These are phyloP conservation scores for Aleiodes testaceus DNA, from an alignment of 2,888 invertebrate species.

Conservation along the genomic window DNA sequence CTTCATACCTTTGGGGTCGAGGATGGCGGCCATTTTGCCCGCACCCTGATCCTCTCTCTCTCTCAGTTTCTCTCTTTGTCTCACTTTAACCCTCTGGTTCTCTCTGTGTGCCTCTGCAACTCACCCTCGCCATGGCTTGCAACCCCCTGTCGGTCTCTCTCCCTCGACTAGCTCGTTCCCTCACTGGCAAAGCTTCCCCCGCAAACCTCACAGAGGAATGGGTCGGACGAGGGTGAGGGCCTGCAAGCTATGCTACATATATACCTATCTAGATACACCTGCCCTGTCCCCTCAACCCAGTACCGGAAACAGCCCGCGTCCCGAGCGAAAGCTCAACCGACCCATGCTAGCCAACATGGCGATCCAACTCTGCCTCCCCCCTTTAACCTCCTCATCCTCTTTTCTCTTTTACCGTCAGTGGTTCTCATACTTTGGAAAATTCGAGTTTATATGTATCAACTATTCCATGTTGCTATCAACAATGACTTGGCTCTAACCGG, in stretches of 20 bases:
- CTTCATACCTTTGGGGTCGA: conserved; percentile 62
- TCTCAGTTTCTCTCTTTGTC: conserved; percentile 52
- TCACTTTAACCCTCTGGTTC: conserved; percentile 50
- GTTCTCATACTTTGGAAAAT: conserved; percentile 63
- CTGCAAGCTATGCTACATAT: conserved; percentile 61
- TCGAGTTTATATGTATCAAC: conserved; percentile 17
- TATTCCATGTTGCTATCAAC: conserved; percentile 27
- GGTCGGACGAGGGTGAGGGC: conserved; percentile 65
- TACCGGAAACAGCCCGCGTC: conserved; percentile 69
- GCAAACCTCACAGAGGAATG: conserved; percentile 62
- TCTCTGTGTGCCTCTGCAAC: conserved; percentile 51
- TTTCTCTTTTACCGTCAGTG: conserved; percentile 56
- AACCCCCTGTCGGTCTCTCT: conserved; percentile 45
- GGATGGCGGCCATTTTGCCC: conserved; percentile 67
- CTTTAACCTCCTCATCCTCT: background rate
- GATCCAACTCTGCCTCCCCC: conserved; percentile 46
- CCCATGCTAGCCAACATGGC: conserved; percentile 68
- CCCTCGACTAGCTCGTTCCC: conserved; percentile 36
- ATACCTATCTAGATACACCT: conserved; percentile 67
- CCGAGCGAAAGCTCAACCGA: conserved; percentile 65
- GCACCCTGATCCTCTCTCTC: conserved; percentile 53
- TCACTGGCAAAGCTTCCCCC: conserved; percentile 58
- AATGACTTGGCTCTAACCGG: conserved; percentile 37
- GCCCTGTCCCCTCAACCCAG: conserved; percentile 61
- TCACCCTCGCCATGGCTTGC: conserved; percentile 55